Evolutionary conservation across 1,140 invertebrate species (phyloP).

Genomic region (Panulirus ornatus): DNA sequence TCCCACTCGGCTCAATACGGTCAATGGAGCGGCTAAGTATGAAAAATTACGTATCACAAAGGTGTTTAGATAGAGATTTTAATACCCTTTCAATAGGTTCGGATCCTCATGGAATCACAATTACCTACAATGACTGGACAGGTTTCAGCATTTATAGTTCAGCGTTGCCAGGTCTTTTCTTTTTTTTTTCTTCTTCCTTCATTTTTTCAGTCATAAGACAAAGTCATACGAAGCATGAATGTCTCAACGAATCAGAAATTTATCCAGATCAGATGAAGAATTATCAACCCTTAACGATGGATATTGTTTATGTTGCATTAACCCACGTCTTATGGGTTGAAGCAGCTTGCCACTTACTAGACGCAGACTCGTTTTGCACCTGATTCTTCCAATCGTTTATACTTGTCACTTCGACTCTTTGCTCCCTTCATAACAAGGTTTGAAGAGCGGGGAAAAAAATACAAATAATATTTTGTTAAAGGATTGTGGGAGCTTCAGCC

Average conservation of each 20-base stretch:
- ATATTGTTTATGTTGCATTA: slow-evolving; percentile 27
- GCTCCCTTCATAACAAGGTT: slow-evolving; percentile 19
- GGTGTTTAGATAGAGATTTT: slow-evolving; percentile 73
- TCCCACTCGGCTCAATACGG: slow-evolving; percentile 52
- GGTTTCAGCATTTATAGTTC: slow-evolving; percentile 55
- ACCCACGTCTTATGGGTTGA: background rate
- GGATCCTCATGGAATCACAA: slow-evolving; percentile 73
- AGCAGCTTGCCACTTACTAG: background rate
- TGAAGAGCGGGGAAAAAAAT: background rate
- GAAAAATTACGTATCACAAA: slow-evolving; percentile 67
- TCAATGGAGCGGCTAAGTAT: slow-evolving; percentile 69
- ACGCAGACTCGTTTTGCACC: background rate
- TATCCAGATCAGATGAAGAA: slow-evolving; percentile 40
- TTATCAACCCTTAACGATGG: slow-evolving; percentile 26
- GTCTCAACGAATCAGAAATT: slow-evolving; percentile 15
- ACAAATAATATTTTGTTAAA: background rate
- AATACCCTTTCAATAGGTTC: slow-evolving; percentile 72
- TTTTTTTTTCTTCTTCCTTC: background rate
- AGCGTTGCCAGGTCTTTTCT: slow-evolving; percentile 31
- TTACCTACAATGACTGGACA: slow-evolving; percentile 70
- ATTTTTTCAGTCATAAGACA: background rate
- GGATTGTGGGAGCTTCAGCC: background rate
- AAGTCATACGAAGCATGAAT: slow-evolving; percentile 22
- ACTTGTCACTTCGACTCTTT: slow-evolving; percentile 45
- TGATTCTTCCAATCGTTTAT: slow-evolving; percentile 37